These are phyloP conservation scores for Agriopis leucophaearia DNA, from an alignment of 2,888 invertebrate genomes.

Conservation along the genomic window DNA sequence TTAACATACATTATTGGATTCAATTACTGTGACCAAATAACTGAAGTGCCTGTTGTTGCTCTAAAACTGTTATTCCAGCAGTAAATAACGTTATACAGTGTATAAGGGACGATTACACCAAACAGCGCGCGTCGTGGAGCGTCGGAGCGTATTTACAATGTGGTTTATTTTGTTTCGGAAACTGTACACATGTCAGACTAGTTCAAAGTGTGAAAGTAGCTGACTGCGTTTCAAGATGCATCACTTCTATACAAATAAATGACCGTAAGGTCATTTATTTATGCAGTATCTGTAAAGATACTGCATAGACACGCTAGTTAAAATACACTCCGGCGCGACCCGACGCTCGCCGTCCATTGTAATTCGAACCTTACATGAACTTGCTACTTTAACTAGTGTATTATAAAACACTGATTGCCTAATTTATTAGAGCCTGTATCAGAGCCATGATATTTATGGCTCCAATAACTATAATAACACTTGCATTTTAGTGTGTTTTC, in stretches of 20 bases:
- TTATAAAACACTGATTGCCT: slow-evolving; percentile 65
- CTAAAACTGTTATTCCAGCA: slow-evolving; percentile 41
- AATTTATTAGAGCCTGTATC: slow-evolving; percentile 64
- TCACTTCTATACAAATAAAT: no score
- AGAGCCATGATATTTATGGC: slow-evolving; percentile 66
- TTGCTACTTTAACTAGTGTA: slow-evolving; percentile 61
- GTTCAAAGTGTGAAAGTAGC: no score
- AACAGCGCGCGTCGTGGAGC: no score
- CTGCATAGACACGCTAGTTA: no score
- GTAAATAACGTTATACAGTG: slow-evolving; percentile 42
- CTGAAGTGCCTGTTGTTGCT: slow-evolving; percentile 34
- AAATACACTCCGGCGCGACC: no score
- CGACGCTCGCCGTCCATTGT: no score
- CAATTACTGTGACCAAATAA: slow-evolving; percentile 41
- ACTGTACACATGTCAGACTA: no score
- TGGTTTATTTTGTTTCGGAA: no score
- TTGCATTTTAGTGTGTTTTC: slow-evolving; percentile 70
- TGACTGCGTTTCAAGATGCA: no score
- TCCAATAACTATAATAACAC: slow-evolving; percentile 68
- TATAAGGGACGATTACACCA: slow-evolving; percentile 22
- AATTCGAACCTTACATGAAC: slow-evolving; percentile 49
- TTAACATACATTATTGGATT: slow-evolving; percentile 41
- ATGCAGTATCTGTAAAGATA: no score
- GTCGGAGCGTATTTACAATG: no score
- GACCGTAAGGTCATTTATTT: no score